Conservation (phyloP, 2,113 vertebrate genomes). For the Cyprinodon variegatus region DNA sequence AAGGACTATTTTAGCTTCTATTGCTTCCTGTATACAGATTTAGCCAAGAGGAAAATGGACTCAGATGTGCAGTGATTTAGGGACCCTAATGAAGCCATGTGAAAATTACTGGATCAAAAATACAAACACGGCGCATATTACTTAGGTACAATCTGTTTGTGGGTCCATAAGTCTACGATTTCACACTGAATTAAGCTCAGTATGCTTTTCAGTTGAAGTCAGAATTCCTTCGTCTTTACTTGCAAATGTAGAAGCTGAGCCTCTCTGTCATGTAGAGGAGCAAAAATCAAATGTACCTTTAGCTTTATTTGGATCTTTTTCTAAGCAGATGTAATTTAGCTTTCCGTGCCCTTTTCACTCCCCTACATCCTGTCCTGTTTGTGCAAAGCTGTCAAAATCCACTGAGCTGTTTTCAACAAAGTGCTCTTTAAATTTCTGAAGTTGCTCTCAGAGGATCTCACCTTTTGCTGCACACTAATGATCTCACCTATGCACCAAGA, state of each 20-base stretch:
- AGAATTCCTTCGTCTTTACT: constrained; percentile 35
- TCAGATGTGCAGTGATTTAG: background rate
- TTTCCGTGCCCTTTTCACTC: constrained; percentile 4
- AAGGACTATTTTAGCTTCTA: constrained; percentile 25
- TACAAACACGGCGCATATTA: constrained; percentile 11
- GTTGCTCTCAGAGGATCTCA: constrained; percentile 41
- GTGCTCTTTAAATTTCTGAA: constrained; percentile 40
- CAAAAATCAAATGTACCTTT: constrained; percentile 9
- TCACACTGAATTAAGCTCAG: constrained; percentile 67
- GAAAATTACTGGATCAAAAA: constrained; percentile 21
- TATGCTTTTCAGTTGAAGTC: constrained; percentile 44
- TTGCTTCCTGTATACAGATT: constrained; percentile 23
- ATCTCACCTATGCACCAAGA: constrained; percentile 6
- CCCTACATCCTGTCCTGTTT: background rate
- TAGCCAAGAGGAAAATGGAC: background rate
- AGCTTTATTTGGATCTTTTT: background rate
- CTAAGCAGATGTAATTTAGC: constrained; percentile 9
- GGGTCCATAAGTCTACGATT: constrained; percentile 37
- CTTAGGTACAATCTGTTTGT: constrained; percentile 13
- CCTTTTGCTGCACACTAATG: constrained; percentile 51
- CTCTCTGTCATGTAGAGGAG: constrained; percentile 20
- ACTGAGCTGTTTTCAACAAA: constrained; percentile 6
- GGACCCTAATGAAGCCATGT: constrained; percentile 9
- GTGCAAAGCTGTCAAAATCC: constrained; percentile 18
- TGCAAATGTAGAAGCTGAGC: constrained; percentile 48